Evolutionary conservation across 2,888 invertebrate species (phyloP), one percentile per base, ranked within the genome.

Genomic region (Oscheius sp.): DNA sequence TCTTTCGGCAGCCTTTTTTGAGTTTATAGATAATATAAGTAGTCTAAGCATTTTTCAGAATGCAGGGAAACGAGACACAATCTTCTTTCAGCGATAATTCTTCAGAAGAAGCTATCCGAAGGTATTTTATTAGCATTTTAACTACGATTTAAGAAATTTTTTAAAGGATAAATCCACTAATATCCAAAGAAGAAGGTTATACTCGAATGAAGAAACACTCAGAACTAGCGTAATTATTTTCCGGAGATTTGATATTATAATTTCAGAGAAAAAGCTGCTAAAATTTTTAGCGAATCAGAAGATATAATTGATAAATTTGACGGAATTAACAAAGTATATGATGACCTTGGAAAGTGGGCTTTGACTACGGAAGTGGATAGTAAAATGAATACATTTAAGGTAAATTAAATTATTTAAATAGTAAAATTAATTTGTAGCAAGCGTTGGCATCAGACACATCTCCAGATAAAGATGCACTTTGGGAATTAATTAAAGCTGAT

Each of bases 131-230:
- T 42, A n/a, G 42, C 42, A 12, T 55, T 55, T 34, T 5, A 10
- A 20, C 12, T 6, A 4, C 42, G 20, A 17, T 42, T 42, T 17
- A 3, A 42, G 4, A 42, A 42, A 3, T 10, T 20, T 20, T 17
- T 61, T 61, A 17, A 42, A 61, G 61, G 25, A 25, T 29, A n/a
- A 61, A 45, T 15, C 58, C 58, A n/a, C 61, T 61, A n/a, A 8
- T 23, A 6, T 45, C 45, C 29, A 29, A 20, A 1, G n/a, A 29
- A n/a, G 45, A 61, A 61, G 27, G 17, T 20, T 45, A 25, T 20
- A 15, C 23, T 6, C 25, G 61, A 25, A 3, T 29, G 29, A 42
- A 45, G 8, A 42, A 45, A 17, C 61, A 61, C 20, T 10, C 27
- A 2, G 42, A 39, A 8, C 17, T 61, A 2, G 25, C 20, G 61